Evolutionary conservation across 2,113 vertebrate species (phyloP), one percentile per base, ranked within the genome.

Genomic region (Alaudala cheleensis): DNA sequence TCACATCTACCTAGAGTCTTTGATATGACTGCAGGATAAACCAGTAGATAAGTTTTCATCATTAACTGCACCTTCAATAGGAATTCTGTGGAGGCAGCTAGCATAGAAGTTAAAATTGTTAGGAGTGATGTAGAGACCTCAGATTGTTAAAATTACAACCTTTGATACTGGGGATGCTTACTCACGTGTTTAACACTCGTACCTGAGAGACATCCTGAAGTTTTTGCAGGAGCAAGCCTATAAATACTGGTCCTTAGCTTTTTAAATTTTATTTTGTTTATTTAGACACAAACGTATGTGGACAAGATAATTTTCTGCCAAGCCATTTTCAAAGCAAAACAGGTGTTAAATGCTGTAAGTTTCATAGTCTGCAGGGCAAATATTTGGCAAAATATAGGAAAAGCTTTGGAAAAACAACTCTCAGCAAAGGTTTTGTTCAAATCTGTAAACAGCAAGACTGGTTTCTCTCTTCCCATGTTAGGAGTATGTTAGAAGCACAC

Each of bases 361-460:
- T 73, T 57, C 29, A 39, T 51, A 64, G 67, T 58, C n/a, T 88
- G 33, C 34, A 81, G 37, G n/a, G 16, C 54, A 77, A 45, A 39
- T 84, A 61, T 31, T 53, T 89, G 65, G 25, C 34, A 79, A 74
- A 65, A 86, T 6, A 22, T 21, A 49, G 58, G 81, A 80, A 34
- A 23, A 77, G 19, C 16, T 28, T 56, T 78, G 25, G 15, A 61
- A 80, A 18, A 64, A 14, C 47, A 54, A 57, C 85, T 81, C 92
- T 95, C 56, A 90, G 95, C 96, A 96, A 97, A 97, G 96, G 95
- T 92, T 97, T 96, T 97, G 95, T 94, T 97, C 94, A 94, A 97
- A 97, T 93, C 80, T 96, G 96, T 96, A 95, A 96, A 64, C 57
- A 74, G 28, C 28, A 71, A n/a, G 39, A 67, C 37, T 49, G 20